A percentile compares a stretch with the other conserved stretches of the same genome.
Evolutionary conservation across 1,140 invertebrate species (phyloP).

Genomic region (Drosophila kepulauana): DNA sequence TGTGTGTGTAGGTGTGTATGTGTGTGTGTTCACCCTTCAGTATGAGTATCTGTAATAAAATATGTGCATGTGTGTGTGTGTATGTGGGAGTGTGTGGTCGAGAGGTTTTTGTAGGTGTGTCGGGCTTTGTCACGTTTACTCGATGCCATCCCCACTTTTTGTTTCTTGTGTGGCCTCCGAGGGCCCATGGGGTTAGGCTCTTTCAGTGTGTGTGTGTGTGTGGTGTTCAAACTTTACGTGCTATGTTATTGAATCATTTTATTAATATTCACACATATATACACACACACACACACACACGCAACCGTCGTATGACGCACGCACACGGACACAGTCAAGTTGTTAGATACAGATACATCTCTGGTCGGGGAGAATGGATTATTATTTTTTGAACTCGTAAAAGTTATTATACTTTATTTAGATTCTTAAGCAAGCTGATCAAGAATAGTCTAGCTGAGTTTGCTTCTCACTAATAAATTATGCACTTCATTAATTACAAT

Average conservation of each 20-base stretch:
- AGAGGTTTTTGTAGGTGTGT: constrained; percentile 54
- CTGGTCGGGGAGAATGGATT: too few relatives aligned
- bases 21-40: constrained; percentile 28
- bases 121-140: constrained; percentile 66
- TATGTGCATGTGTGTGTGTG: constrained; percentile 15
- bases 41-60: constrained; percentile 20
- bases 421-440: too few relatives aligned
- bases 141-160: constrained; percentile 38
- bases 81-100: constrained; percentile 26
- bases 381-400: too few relatives aligned
- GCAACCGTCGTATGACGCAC: neutral
- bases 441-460: too few relatives aligned
- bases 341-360: neutral
- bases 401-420: too few relatives aligned
- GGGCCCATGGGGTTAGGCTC: constrained; percentile 26
- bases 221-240: constrained; percentile 66
- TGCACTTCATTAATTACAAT: too few relatives aligned
- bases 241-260: constrained; percentile 74
- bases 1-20: constrained; percentile 11
- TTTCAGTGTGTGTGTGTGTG: constrained; percentile 22
- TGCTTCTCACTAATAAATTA: too few relatives aligned
- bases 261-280: constrained; percentile 20
- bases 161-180: constrained; percentile 44
- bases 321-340: neutral
- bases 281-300: neutral